A percentile compares a stretch with the other conserved stretches of the same genome.
Evolutionary conservation across 2,888 invertebrate genomes (phyloP).

Genomic region (Anaspis maculata): DNA sequence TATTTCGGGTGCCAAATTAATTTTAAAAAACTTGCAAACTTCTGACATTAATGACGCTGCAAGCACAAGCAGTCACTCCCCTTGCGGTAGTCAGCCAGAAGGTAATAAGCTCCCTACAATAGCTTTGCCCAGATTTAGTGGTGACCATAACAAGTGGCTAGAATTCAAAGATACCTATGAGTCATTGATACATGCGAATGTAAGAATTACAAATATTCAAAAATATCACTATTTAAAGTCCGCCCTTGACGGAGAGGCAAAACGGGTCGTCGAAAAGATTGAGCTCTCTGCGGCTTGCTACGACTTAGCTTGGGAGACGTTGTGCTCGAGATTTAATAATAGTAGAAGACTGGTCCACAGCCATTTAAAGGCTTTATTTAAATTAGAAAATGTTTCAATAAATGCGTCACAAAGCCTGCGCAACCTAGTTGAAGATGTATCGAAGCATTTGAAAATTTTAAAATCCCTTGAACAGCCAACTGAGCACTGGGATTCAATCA

Average conservation of each 20-base stretch:
- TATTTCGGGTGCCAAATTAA: not conserved
- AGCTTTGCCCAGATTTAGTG: slow-evolving; percentile 3
- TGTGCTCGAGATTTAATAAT: slow-evolving; percentile 15
- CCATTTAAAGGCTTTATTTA: slow-evolving; percentile 14
- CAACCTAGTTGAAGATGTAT: slow-evolving; percentile 5
- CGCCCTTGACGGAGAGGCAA: slow-evolving; percentile 4
- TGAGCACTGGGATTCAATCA: slow-evolving; percentile 19
- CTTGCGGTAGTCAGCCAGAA: not conserved
- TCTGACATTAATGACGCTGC: not conserved
- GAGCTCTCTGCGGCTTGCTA: slow-evolving; percentile 14
- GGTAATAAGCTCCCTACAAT: slow-evolving; percentile 3
- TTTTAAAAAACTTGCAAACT: not conserved
- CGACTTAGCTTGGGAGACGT: slow-evolving; percentile 13
- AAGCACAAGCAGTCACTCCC: not conserved
- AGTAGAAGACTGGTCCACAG: slow-evolving; percentile 12
- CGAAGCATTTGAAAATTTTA: slow-evolving; percentile 5
- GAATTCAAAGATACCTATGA: slow-evolving; percentile 12
- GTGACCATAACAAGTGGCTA: slow-evolving; percentile 5
- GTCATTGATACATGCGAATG: slow-evolving; percentile 9
- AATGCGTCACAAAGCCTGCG: slow-evolving; percentile 3
- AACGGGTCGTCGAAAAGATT: too few relatives aligned
- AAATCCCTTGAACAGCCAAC: slow-evolving; percentile 15
- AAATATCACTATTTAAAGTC: slow-evolving; percentile 9
- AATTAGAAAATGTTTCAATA: slow-evolving; percentile 3
- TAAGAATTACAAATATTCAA: slow-evolving; percentile 4